Evolutionary conservation across 2,888 invertebrate genomes (phyloP).

Genomic region (Horisme vitalbata): DNA sequence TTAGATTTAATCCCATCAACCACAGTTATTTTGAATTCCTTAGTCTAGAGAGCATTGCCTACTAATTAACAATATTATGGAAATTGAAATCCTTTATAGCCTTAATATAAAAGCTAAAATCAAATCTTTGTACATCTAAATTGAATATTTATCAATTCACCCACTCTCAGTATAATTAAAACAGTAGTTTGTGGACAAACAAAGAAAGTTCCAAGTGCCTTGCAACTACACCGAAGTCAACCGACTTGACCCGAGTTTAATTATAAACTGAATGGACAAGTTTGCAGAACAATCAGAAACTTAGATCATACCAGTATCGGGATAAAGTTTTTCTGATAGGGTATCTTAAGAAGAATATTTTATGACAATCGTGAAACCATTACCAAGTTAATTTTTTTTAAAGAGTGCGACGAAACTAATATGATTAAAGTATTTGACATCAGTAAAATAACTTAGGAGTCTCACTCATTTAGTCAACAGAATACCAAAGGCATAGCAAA

Average conservation of each 20-base stretch:
- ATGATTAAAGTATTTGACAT: too few species aligned
- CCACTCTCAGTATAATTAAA: slow-evolving; percentile 62
- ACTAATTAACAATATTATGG: too few species aligned
- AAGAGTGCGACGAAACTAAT: too few species aligned
- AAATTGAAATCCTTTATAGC: too few species aligned
- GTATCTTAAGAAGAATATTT: slow-evolving; percentile 26
- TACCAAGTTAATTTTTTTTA: too few species aligned
- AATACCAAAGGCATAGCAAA: too few species aligned
- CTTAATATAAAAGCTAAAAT: background rate
- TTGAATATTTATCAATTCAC: slow-evolving; percentile 56
- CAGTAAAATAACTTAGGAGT: too few species aligned
- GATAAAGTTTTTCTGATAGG: slow-evolving; percentile 44
- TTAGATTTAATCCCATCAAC: too few species aligned
- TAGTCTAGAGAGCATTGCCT: too few species aligned
- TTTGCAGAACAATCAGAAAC: slow-evolving; percentile 63
- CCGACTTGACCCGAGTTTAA: slow-evolving; percentile 75
- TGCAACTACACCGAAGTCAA: slow-evolving; percentile 62
- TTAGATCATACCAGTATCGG: slow-evolving; percentile 57
- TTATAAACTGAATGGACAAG: slow-evolving; percentile 75
- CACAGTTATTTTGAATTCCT: too few species aligned
- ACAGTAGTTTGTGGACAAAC: slow-evolving; percentile 63
- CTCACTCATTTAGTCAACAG: too few species aligned
- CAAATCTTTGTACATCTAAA: slow-evolving; percentile 27
- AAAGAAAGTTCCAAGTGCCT: slow-evolving; percentile 61
- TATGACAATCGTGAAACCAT: background rate